These are phyloP conservation scores for Eospalax fontanierii DNA, from an alignment of 2,797 vertebrate genomes.

Conservation along the genomic window DNA sequence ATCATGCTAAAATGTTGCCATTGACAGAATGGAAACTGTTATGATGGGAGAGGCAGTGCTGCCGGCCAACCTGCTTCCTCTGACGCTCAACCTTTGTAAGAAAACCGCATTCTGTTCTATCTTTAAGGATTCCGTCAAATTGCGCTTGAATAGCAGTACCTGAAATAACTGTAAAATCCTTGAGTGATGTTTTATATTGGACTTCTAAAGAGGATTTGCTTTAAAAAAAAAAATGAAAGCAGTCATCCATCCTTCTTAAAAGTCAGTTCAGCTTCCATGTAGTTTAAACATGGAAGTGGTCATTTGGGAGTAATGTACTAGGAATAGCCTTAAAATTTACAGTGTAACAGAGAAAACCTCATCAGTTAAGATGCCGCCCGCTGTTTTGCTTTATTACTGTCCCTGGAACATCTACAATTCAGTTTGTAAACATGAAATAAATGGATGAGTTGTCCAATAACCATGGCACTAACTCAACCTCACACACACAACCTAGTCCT, in stretches of 20 bases:
- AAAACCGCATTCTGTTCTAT: not conserved
- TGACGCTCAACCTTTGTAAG: not conserved
- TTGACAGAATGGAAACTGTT: conserved; percentile 45
- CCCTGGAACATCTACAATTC: conserved; percentile 50
- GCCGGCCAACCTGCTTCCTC: conserved; percentile 38
- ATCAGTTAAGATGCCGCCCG: not conserved
- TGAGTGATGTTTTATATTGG: conserved; percentile 38
- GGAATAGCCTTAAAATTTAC: conserved; percentile 51
- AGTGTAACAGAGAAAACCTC: not conserved
- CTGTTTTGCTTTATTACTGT: conserved; percentile 22
- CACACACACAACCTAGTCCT: not conserved
- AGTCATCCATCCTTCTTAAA: conserved; percentile 48
- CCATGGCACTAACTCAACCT: not conserved
- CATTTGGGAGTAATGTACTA: conserved; percentile 30
- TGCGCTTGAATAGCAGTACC: conserved; percentile 20
- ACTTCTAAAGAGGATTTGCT: conserved; percentile 37
- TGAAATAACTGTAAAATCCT: conserved; percentile 10
- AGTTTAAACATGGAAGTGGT: conserved; percentile 41
- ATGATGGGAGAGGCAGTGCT: conserved; percentile 3
- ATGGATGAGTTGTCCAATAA: conserved; percentile 8
- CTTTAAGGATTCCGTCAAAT: conserved; percentile 44
- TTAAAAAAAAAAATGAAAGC: not conserved
- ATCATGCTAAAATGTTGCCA: conserved; percentile 35
- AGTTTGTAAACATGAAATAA: conserved; percentile 29
- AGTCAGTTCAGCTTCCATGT: conserved; percentile 65